Conservation (phyloP, 2,113 vertebrate genomes). For the Sminthopsis crassicaudata region DNA sequence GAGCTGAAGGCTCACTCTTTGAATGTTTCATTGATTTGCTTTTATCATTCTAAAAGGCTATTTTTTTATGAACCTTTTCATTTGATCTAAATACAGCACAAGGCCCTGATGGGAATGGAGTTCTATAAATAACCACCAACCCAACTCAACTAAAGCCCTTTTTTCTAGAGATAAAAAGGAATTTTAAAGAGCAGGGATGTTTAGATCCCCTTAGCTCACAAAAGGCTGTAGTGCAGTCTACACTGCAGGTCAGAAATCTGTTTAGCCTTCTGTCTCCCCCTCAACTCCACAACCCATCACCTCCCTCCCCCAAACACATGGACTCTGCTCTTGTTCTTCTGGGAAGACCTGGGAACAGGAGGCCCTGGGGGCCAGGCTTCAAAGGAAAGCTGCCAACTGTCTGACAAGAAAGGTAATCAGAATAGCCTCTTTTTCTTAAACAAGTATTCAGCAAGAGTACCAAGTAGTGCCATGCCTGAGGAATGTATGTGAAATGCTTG, state of each 20-base stretch:
- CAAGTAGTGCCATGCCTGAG: neutral
- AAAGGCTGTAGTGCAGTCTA: neutral
- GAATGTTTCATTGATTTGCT: slow-evolving; percentile 9
- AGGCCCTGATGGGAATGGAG: slow-evolving; percentile 2
- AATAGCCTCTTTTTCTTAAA: neutral
- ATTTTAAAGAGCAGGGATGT: neutral
- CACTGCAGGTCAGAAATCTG: neutral
- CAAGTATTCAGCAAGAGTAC: neutral
- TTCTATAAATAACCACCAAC: neutral
- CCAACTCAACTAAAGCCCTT: neutral
- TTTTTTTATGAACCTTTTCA: slow-evolving; percentile 8
- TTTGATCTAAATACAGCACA: slow-evolving; percentile 12
- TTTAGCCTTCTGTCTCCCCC: neutral
- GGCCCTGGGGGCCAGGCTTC: neutral
- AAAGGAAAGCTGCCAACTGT: neutral
- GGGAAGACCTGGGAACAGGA: neutral
- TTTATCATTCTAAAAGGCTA: slow-evolving; percentile 4
- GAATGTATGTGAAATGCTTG: neutral
- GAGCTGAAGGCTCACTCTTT: neutral
- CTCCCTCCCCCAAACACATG: neutral
- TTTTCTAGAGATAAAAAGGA: neutral
- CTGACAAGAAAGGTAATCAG: neutral
- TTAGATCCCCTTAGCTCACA: neutral
- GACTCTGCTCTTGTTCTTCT: neutral
- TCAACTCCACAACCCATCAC: neutral